Base-by-base conservation (phyloP, 2,888 invertebrate genomes). In the Drosophila recens region DNA sequence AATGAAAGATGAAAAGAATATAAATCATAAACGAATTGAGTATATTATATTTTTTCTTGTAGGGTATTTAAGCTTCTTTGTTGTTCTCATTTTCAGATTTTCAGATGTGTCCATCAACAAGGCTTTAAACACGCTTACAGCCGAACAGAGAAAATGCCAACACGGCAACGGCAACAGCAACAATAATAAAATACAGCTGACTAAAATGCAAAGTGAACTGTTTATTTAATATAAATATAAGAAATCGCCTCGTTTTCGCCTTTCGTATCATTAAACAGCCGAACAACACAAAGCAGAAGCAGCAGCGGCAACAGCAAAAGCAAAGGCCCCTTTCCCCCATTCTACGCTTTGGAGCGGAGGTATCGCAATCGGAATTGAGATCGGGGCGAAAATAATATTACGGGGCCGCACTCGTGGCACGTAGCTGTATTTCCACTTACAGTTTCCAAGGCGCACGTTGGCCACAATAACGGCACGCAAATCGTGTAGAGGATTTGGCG, bases 161-260 rank as follows among this genome's bases (percentile, higher is more conserved):
- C 30, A 52, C 27, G 40, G 45, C 42, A 70, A 57, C 42, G 51
- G 34, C 43, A 46, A 45, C 34, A 42, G 36, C 46, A 49, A 46
- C 42, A 63, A 51, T 52, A 65, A 71, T 77, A 66, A 61, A 59
- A 68, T 67, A 75, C 75, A 78, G 79, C 79, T 79, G 77, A 80
- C 69, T 56, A 62, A 73, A 65, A 74, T 62, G 52, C 49, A 42
- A 65, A 65, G 27, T 67, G 63, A 76, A 70, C 51, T 79, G 72
- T 82, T 82, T 86, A 74, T 75, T 88, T 88, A 77, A 86, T 83
- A 75, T 67, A 80, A 88, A 82, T 86, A 74, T 63, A 74, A 62
- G 36, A 69, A 53, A 72, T 63, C 67, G 68, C 67, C 70, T 67
- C 52, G 67, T 66, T 49, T 36, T 30, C 62, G 68, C 63, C 63